Percentiles rank a stretch among this genome's conserved stretches.
Conservation (phyloP, 2,888 invertebrate genomes). For the Nemotelus nigrinus region DNA sequence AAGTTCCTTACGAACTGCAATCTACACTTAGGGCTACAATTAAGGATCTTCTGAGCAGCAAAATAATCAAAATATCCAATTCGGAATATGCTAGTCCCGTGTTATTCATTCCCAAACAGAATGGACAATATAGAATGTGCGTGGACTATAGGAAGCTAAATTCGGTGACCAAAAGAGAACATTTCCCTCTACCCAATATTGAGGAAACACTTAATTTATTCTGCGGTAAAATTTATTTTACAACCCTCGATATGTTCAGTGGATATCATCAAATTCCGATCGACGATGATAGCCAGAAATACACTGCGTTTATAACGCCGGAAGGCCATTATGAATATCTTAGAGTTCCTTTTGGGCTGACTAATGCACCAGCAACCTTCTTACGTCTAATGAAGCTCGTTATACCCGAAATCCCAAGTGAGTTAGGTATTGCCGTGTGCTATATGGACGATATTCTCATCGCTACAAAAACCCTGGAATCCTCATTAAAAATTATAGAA, state of each 20-base stretch:
- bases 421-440: too few species aligned
- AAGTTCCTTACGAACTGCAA: neutral
- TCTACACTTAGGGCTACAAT: neutral
- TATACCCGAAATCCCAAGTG: too few species aligned
- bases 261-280: neutral
- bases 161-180: conserved; percentile 1
- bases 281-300: too few species aligned
- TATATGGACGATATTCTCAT: too few species aligned
- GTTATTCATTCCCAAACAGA: neutral
- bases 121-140: neutral
- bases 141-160: conserved; percentile 8
- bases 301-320: too few species aligned
- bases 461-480: too few species aligned
- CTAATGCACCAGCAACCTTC: too few species aligned
- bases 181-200: conserved; percentile 5
- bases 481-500: too few species aligned
- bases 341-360: too few species aligned
- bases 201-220: conserved; percentile 25
- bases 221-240: neutral
- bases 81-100: conserved; percentile 24
- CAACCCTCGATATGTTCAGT: neutral
- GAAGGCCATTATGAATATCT: too few species aligned
- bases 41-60: neutral
- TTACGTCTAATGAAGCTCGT: too few species aligned
- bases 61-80: neutral